These are phyloP conservation scores for Syngnathus acus DNA, from an alignment of 2,797 vertebrate genomes.

Conservation along the genomic window DNA sequence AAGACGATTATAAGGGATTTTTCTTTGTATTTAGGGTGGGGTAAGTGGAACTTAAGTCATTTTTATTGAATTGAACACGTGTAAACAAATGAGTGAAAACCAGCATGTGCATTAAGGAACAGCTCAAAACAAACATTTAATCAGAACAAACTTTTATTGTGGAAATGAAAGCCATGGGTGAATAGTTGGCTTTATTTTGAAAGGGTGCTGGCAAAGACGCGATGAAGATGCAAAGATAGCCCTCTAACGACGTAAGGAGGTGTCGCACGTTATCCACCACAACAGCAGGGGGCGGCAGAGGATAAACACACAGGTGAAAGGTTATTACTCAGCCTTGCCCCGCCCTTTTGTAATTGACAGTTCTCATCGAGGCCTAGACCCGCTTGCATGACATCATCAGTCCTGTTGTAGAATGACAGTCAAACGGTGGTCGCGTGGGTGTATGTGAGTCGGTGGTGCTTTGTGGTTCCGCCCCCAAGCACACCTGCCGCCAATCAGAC, in stretches of 20 bases:
- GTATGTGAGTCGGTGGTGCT: neutral
- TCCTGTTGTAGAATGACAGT: neutral
- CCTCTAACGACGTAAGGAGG: neutral
- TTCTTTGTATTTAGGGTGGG: too few species aligned
- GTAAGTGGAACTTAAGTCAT: neutral
- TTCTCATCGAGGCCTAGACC: neutral
- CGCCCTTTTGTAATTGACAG: neutral
- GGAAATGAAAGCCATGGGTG: neutral
- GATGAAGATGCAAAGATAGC: neutral
- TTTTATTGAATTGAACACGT: neutral
- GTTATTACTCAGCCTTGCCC: neutral
- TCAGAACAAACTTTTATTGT: neutral
- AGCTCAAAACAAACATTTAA: neutral
- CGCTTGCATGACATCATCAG: neutral
- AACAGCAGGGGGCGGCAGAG: conserved; percentile 1
- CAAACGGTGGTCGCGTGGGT: neutral
- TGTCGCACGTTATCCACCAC: neutral
- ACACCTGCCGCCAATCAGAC: neutral
- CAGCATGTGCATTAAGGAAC: neutral
- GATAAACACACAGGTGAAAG: neutral
- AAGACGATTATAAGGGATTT: neutral
- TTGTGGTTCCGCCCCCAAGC: neutral
- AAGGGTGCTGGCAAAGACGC: neutral
- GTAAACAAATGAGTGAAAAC: neutral
- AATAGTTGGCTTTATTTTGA: neutral